Evolutionary conservation across 2,888 invertebrate species (phyloP).

Genomic region (Adelphocoris suturalis): DNA sequence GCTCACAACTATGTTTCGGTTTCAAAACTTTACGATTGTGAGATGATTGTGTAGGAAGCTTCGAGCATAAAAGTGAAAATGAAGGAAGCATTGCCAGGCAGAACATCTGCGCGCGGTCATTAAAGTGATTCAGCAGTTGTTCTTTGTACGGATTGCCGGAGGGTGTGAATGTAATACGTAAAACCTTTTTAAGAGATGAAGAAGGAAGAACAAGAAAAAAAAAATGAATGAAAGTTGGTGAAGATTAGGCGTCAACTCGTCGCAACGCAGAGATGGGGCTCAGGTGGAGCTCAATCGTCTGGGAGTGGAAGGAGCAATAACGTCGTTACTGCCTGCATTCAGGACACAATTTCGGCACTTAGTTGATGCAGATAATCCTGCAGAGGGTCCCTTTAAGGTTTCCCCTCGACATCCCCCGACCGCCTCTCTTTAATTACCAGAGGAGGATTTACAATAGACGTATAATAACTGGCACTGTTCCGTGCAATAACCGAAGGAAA

Average conservation of each 20-base stretch:
- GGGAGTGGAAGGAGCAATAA: constrained; percentile 71
- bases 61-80: constrained; percentile 20
- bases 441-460: constrained; percentile 72
- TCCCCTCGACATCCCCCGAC: constrained; percentile 19
- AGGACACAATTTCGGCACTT: constrained; percentile 71
- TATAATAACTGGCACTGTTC: constrained; percentile 71
- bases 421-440: constrained; percentile 69
- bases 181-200: constrained; percentile 17
- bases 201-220: not conserved
- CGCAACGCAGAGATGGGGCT: constrained; percentile 29
- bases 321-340: constrained; percentile 65
- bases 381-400: constrained; percentile 65
- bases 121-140: constrained; percentile 28
- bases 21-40: not conserved
- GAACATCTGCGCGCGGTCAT: constrained; percentile 6
- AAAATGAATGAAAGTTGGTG: constrained; percentile 44
- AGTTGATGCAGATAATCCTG: constrained; percentile 69
- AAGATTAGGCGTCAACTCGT: constrained; percentile 57
- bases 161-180: constrained; percentile 9
- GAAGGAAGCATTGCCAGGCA: not conserved
- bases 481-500: constrained; percentile 59
- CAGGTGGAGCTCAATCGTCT: constrained; percentile 61
- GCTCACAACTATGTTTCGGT: not conserved
- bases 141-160: not conserved
- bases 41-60: constrained; percentile 4